Base-by-base conservation (phyloP, 1,140 invertebrate species). In the Tetragnatha versicolor region DNA sequence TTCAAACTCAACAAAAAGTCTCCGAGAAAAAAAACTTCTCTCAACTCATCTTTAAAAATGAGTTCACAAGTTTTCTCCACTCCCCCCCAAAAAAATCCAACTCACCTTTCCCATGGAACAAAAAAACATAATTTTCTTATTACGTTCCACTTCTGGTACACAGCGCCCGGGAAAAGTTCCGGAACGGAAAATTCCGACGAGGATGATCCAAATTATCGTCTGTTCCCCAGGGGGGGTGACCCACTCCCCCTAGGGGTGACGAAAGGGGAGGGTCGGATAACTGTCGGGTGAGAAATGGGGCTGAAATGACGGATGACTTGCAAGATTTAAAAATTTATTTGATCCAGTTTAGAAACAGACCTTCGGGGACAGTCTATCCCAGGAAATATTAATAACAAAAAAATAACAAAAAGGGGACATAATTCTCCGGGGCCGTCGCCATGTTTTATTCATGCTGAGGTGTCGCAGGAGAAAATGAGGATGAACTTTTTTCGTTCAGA, bases 251-350 rank as follows among this genome's bases (percentile, higher is more conserved):
- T 7, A n/a, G 51, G 73, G 31, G 45, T 39, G 10, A 27, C 22
- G 17, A 61, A 35, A 61, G 17, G 29, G 47, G 60, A 33, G 73
- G 31, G 47, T 5, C 20, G 5, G 22, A 17, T 3, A 77, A 55
- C 63, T 78, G 76, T 78, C 76, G 65, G 60, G 65, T 35, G 61
- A 35, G 76, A 78, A 68, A 68, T 69, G 76, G 69, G 69, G 63
- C 76, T 14, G 63, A 78, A 78, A 78, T 78, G 76, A 78, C 76
- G 63, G 65, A 78, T 78, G 76, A 69, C 65, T 69, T 69, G 47
- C 68, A 69, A 78, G 76, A 78, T 78, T 78, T 78, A 78, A 78
- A 78, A 78, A 58, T 78, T 78, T 69, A 78, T 78, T 78, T 78
- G 63, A 69, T 60, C 76, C 35, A 58, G 25, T 78, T 78, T 45